Conservation (phyloP, 1,140 invertebrate genomes). For the Drosophila equinoxialis region DNA sequence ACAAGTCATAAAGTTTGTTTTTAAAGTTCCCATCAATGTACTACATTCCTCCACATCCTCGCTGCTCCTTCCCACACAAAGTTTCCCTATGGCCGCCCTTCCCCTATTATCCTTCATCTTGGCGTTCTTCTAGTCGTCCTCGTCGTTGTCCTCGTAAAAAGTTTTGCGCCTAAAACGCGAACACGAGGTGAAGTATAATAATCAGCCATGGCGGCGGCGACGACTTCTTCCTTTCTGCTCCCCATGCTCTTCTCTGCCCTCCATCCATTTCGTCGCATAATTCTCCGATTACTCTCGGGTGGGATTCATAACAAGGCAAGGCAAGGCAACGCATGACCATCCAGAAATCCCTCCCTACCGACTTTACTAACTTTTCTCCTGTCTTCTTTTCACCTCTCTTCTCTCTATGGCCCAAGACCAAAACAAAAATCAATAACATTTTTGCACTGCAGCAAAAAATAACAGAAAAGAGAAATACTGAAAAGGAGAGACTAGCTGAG, state of each 20-base stretch:
- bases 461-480: not conserved
- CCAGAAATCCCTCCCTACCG: too few relatives aligned
- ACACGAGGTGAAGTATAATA: slow-evolving; percentile 30
- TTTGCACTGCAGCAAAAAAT: slow-evolving; percentile 46
- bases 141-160: slow-evolving; percentile 31
- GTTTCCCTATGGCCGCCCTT: not conserved
- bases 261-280: not conserved
- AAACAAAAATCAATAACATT: slow-evolving; percentile 60
- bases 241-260: not conserved
- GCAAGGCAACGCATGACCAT: not conserved
- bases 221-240: not conserved
- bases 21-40: slow-evolving; percentile 41
- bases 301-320: slow-evolving; percentile 9
- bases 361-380: not conserved
- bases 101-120: not conserved
- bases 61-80: not conserved
- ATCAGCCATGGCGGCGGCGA: slow-evolving; percentile 33
- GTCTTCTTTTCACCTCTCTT: not conserved
- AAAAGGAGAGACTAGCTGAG: not conserved
- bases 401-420: not conserved
- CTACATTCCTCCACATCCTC: not conserved
- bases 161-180: slow-evolving; percentile 46
- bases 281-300: not conserved
- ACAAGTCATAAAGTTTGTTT: slow-evolving; percentile 42
- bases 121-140: slow-evolving; percentile 9